Conservation (phyloP, 2,888 invertebrate species). For the Drosophila mulleri region DNA sequence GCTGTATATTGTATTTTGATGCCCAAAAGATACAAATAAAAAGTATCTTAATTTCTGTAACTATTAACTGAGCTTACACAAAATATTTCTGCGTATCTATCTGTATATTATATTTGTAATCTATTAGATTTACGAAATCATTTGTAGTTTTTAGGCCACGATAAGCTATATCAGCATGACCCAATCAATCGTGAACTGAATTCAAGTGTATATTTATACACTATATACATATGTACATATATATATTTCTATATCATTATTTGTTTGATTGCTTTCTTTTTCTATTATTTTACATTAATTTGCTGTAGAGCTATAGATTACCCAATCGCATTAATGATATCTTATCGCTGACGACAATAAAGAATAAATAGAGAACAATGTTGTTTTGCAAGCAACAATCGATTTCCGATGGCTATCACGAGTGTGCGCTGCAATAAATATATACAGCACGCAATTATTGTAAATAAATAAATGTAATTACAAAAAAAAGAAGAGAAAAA, state of each 20-base stretch:
- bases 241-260: constrained; percentile 11
- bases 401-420: constrained; percentile 70
- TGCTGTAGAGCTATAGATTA: constrained; percentile 43
- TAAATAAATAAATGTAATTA: constrained; percentile 74
- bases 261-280: not conserved
- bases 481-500: constrained; percentile 6
- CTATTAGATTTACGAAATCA: constrained; percentile 34
- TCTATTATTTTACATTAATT: constrained; percentile 60
- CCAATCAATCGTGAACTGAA: constrained; percentile 48
- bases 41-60: not conserved
- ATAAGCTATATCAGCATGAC: constrained; percentile 30
- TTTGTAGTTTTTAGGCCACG: constrained; percentile 25
- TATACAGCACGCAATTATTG: constrained; percentile 46
- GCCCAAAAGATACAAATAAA: not conserved
- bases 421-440: constrained; percentile 42
- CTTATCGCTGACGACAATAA: constrained; percentile 54
- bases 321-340: constrained; percentile 55
- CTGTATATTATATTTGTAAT: constrained; percentile 23
- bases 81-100: constrained; percentile 30
- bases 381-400: constrained; percentile 56
- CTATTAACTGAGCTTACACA: not conserved
- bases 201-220: constrained; percentile 15
- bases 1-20: not conserved
- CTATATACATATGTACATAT: not conserved
- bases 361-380: constrained; percentile 20